A percentile compares a stretch with the other conserved stretches of the same genome.
Evolutionary conservation across 2,113 vertebrate species (phyloP).

Genomic region (Pluvianellus socialis): DNA sequence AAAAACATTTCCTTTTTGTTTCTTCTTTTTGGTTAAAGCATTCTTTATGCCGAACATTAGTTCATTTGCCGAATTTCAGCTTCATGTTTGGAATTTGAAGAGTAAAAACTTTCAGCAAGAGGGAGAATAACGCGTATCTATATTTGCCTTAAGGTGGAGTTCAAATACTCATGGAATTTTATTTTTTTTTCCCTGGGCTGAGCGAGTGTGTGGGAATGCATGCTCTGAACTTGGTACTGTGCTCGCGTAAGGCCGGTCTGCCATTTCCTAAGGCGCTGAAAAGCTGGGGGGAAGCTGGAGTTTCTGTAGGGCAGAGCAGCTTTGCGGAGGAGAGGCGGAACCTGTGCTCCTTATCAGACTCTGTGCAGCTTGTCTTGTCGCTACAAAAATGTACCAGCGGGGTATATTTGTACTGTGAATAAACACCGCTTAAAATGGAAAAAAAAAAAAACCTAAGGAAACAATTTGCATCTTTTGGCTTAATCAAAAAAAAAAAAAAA

Average conservation of each 20-base stretch:
- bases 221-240: background rate
- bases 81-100: background rate
- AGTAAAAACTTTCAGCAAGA: background rate
- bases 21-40: background rate
- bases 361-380: background rate
- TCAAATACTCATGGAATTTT: background rate
- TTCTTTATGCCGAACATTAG: background rate
- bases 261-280: rapidly evolving
- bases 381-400: background rate
- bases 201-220: background rate
- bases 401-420: conserved; percentile 19
- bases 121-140: background rate
- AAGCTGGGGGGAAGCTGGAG: background rate
- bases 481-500: background rate
- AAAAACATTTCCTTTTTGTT: background rate
- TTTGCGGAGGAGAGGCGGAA: background rate
- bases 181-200: background rate
- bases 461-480: background rate
- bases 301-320: background rate
- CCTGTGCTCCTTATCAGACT: background rate
- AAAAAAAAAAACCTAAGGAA: background rate
- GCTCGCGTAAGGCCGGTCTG: background rate
- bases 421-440: background rate
- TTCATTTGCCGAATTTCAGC: background rate
- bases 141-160: conserved; percentile 12